Conservation (phyloP, 2,888 invertebrate species). For the Erynnis tages region DNA sequence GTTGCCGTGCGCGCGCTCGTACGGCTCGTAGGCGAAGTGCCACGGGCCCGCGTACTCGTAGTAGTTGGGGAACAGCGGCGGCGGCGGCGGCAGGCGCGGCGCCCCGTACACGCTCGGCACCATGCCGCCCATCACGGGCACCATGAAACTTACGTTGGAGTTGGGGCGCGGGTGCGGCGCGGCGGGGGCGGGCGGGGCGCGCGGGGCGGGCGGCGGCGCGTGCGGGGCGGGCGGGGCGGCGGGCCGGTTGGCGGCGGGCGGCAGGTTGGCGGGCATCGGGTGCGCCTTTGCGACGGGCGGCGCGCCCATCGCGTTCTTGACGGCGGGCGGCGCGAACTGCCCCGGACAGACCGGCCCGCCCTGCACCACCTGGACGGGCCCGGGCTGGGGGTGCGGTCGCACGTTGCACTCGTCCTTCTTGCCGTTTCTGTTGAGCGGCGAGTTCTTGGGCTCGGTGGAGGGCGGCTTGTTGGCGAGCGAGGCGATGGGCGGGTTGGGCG, state of each 20-base stretch:
- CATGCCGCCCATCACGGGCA: constrained; percentile 60
- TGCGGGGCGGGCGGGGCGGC: constrained; percentile 35
- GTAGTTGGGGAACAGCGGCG: constrained; percentile 60
- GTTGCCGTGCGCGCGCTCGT: constrained; percentile 59
- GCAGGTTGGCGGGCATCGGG: constrained; percentile 45
- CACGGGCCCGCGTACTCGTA: constrained; percentile 66
- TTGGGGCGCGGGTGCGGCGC: constrained; percentile 32
- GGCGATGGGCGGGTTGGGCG: constrained; percentile 23
- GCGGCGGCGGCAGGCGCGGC: constrained; percentile 37
- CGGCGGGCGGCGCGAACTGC: constrained; percentile 35
- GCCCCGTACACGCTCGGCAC: constrained; percentile 50
- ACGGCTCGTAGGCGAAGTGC: constrained; percentile 70
- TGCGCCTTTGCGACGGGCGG: constrained; percentile 46
- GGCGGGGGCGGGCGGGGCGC: constrained; percentile 29
- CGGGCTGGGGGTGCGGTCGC: too few relatives aligned
- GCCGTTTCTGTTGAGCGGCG: constrained; percentile 37
- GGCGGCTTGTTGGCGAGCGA: constrained; percentile 37
- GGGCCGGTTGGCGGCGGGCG: constrained; percentile 30
- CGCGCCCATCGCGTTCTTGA: constrained; percentile 38
- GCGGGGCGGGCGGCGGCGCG: constrained; percentile 36
- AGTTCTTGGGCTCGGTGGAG: constrained; percentile 44
- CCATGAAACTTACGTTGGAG: constrained; percentile 72
- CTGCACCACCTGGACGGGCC: constrained; percentile 25
- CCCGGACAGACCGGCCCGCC: constrained; percentile 30
- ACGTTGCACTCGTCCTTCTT: constrained; percentile 42